Evolutionary conservation across 1,140 invertebrate genomes (phyloP), one percentile per base, ranked within the genome.

Genomic region (Paracyclopina nana): DNA sequence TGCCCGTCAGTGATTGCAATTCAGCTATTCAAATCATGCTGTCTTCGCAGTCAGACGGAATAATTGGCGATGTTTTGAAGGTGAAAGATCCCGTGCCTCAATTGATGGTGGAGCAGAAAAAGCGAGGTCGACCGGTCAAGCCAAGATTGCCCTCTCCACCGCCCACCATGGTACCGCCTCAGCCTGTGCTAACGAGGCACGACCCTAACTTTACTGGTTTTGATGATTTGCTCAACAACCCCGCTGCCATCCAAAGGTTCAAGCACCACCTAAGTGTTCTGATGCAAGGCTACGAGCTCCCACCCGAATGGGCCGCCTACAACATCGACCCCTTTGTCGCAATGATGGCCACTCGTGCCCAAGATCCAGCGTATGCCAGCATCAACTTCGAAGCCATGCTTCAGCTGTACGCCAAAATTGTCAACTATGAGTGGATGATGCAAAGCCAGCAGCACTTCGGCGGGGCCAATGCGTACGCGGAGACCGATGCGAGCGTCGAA

Each of bases 191-290:
- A 31, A 14, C 14, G 29, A 14, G 29, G 9, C 9, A 31, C 9
- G 20, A 38, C 8, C n/a, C 14, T 38, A 9, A 9, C 3, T 38
- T 38, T 3, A n/a, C 34, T 2, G 14, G 20, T 38, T 38, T 16
- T 38, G 34, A 20, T 38, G 34, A n/a, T 38, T 38, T 38, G n/a
- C 34, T 38, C 34, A 38, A 38, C 20, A 20, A 38, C 20, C 34
- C 34, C 2, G 3, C 14, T 5, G n/a, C 14, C 14, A 20, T 38
- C 3, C n/a, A n/a, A 16, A n/a, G 20, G 20, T 38, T 38, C 8
- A 38, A 38, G 34, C 34, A 38, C 20, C 34, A 38, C 34, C 14
- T 38, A n/a, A n/a, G 20, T n/a, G n/a, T 38, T 5, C 34, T 38
- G 34, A 38, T 38, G 34, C 34, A 38, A 8, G 34, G 20, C 20